Evolutionary conservation across 2,797 vertebrate genomes (phyloP).

Genomic region (Denticeps clupeoides): DNA sequence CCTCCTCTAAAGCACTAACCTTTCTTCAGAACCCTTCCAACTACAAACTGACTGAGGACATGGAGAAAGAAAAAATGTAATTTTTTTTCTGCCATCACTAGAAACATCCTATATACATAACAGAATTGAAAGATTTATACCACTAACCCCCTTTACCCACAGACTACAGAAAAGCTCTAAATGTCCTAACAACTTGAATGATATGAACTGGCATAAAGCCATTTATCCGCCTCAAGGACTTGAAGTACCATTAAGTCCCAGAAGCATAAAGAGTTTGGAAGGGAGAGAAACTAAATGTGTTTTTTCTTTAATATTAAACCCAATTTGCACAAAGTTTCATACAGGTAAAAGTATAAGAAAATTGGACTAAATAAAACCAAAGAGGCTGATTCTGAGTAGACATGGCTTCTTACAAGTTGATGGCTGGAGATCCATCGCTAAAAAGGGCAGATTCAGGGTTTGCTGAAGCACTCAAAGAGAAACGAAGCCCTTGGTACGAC

Average conservation of each 20-base stretch:
- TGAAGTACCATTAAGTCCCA: slow-evolving; percentile 18
- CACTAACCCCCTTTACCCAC: slow-evolving; percentile 30
- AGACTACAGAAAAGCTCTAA: slow-evolving; percentile 25
- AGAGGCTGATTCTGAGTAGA: neutral
- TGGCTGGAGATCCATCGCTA: slow-evolving; percentile 12
- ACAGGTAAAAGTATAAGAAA: neutral
- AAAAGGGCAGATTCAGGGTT: neutral
- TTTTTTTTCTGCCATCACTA: slow-evolving; percentile 34
- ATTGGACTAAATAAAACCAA: neutral
- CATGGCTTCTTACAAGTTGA: slow-evolving; percentile 10
- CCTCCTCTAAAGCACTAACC: slow-evolving; percentile 33
- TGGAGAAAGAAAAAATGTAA: slow-evolving; percentile 20
- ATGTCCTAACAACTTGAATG: slow-evolving; percentile 23
- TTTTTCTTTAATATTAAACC: neutral
- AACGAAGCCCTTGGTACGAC: neutral
- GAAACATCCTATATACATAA: slow-evolving; percentile 50
- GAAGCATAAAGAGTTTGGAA: slow-evolving; percentile 10
- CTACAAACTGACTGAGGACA: slow-evolving; percentile 23
- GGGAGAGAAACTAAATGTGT: neutral
- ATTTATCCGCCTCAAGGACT: slow-evolving; percentile 8
- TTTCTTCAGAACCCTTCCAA: slow-evolving; percentile 17
- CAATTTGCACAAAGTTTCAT: neutral
- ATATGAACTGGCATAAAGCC: slow-evolving; percentile 17
- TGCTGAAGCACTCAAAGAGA: neutral
- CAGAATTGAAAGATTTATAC: slow-evolving; percentile 40